phyloP scores from a whole-genome alignment of 2,888 invertebrate species.

The Perizoma flavofasciatum region DNA sequence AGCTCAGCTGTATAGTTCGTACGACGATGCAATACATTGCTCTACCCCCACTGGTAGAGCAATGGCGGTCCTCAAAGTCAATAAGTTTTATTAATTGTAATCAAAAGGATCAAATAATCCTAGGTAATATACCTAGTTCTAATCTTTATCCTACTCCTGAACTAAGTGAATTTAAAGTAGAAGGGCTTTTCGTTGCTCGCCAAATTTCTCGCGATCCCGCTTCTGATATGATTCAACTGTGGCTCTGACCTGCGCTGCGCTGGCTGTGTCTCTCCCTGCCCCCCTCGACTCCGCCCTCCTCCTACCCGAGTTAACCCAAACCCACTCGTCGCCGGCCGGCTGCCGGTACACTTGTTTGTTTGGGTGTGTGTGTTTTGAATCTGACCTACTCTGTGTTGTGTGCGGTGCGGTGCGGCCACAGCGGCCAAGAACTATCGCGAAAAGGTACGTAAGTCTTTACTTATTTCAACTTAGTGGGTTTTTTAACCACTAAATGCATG shows the following conservation, averaged over 20 bases:
- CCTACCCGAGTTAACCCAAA: conserved; percentile 30
- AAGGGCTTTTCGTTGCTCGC: no score
- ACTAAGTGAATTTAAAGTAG: no score
- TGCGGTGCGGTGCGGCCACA: conserved; percentile 31
- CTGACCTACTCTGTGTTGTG: conserved; percentile 22
- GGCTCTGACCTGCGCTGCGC: conserved; percentile 16
- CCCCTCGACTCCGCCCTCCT: conserved; percentile 14
- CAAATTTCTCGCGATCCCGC: no score
- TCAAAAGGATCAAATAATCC: no score
- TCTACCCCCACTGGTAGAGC: no score
- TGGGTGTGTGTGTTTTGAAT: conserved; percentile 36
- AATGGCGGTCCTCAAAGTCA: no score
- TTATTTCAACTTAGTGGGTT: conserved; percentile 11
- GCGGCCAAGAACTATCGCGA: conserved; percentile 28
- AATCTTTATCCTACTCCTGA: no score
- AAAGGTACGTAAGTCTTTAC: conserved; percentile 31
- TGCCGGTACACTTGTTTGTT: conserved; percentile 26
- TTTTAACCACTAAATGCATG: conserved; percentile 8
- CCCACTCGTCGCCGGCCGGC: conserved; percentile 38
- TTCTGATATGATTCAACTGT: conserved; percentile 21
- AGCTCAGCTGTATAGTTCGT: no score
- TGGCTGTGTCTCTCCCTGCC: conserved; percentile 19
- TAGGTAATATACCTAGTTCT: no score
- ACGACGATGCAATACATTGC: no score
- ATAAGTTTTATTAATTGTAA: no score